Base-by-base conservation (phyloP, 2,797 vertebrate genomes). In the Enteromius treurensis region DNA sequence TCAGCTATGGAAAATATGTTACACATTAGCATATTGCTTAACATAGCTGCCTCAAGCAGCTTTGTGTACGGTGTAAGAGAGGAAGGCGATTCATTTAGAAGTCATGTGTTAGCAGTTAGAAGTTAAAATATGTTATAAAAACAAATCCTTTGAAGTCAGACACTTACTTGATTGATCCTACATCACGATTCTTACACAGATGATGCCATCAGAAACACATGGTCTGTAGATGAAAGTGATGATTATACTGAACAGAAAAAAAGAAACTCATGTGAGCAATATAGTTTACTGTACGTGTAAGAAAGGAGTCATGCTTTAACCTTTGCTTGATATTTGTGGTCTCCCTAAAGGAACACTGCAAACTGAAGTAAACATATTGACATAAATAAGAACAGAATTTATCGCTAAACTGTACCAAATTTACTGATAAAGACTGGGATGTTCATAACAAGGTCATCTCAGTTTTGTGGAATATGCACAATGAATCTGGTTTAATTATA, bases 231-330 rank as follows among this genome's bases (percentile, higher is more conserved):
- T 75, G 71, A 76, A 82, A 82, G 62, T 58, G 73, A 69, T 68
- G 58, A 81, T 74, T 74, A 14, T 51, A 51, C 79, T 49, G 49
- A 82, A 77, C 19, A 45, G 13, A 68, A 55, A 64, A 37, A 76
- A 55, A 82, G 37, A 82, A 60, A 77, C 62, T 45, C 37, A 47
- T 60, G 11, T 77, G 74, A 83, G 81, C 64, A 83, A 77, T 68
- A 82, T 26, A 2, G 71, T 53, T 82, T 67, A 14, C n/a, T 53
- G 71, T 40, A 82, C 60, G 53, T 67, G 60, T 32, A 51, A 67
- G 75, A 75, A 76, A 67, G 71, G 34, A 67, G 70, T 77, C 49
- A 58, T 34, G 49, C 47, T 73, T 81, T 77, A 68, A 77, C 51
- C 49, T 69, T 82, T 58, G 29, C 11, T 67, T 64, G 69, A 65